Evolutionary conservation across 1,140 invertebrate species (phyloP), one percentile per base, ranked within the genome.

Genomic region (Heliconius hermathena): DNA sequence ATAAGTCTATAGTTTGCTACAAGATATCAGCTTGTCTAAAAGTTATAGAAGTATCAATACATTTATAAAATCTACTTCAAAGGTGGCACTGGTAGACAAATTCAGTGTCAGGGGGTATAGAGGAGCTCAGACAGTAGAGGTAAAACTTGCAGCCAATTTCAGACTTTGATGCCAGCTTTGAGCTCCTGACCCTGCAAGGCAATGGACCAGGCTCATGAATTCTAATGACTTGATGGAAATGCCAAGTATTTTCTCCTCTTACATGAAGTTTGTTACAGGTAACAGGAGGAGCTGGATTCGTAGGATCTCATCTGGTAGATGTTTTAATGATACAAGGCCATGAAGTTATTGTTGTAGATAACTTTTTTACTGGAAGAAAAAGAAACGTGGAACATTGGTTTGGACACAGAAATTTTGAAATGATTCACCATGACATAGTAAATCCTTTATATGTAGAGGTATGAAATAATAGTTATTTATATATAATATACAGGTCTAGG

Each of bases 311-410:
- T 95, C 95, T 99, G 41, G 98, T 99, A 0, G 99, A 99, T 92
- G 95, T 97, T 82, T 95, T 99, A 46, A 99, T 99, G 99, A 95
- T 97, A 76, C 97, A 98, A 86, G 99, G 99, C 1, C 99, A 99
- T 95, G 99, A 99, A 95, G 98, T 99, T 0, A 99, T 99, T 87
- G 99, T 99, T 6, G 98, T 98, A 6, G 99, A 99, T 92, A 99
- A 99, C 93, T 99, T 99, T 94, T 99, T 99, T 93, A 99, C 99
- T 18, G 99, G 99, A 2, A 95, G 99, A 66, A 99, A 99, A 92
- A 95, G 97, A 41, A 99, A 99, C 95, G 97, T 99, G 1, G 99
- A 99, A 89, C 99, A 99, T 89, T 99, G 99, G 99, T 97, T 99
- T 83, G 99, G 99, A 0, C 99, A 99, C 94, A 97, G 98, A 88